These are phyloP conservation scores for Plectropomus leopardus DNA, from an alignment of 2,113 vertebrate genomes.

Conservation along the genomic window DNA sequence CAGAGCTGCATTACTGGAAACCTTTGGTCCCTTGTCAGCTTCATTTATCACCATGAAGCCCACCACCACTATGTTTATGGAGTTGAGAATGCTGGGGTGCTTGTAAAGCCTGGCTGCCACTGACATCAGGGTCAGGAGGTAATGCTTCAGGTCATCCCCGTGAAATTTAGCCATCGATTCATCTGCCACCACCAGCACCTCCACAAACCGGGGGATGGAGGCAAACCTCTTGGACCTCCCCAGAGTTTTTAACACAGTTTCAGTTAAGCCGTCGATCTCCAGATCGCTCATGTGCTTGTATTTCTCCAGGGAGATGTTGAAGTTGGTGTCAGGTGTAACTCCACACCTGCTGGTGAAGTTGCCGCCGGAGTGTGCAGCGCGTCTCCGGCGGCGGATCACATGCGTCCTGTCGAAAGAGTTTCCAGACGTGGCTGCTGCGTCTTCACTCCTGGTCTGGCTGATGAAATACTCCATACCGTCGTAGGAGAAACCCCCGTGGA, in stretches of 20 bases:
- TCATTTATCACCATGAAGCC: slow-evolving; percentile 93
- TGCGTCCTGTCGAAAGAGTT: slow-evolving; percentile 80
- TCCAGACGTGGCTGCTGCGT: slow-evolving; percentile 27
- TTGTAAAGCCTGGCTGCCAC: slow-evolving; percentile 95
- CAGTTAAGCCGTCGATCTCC: slow-evolving; percentile 51
- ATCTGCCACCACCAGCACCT: slow-evolving; percentile 97
- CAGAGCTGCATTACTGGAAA: slow-evolving; percentile 94
- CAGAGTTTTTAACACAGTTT: slow-evolving; percentile 73
- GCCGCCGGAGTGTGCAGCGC: slow-evolving; percentile 40
- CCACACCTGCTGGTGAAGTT: slow-evolving; percentile 89
- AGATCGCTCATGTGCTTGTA: slow-evolving; percentile 82
- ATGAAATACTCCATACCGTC: slow-evolving; percentile 92
- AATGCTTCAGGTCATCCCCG: slow-evolving; percentile 93
- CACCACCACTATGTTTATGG: slow-evolving; percentile 94
- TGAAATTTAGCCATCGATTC: slow-evolving; percentile 97
- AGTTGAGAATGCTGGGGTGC: slow-evolving; percentile 95
- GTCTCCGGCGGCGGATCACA: slow-evolving; percentile 87
- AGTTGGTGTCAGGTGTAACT: slow-evolving; percentile 86
- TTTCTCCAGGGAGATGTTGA: slow-evolving; percentile 87
- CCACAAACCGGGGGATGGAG: slow-evolving; percentile 93
- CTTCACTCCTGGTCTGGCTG: slow-evolving; percentile 75
- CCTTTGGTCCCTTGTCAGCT: slow-evolving; percentile 93
- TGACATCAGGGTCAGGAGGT: slow-evolving; percentile 95
- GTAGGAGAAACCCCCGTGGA: slow-evolving; percentile 92
- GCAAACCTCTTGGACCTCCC: slow-evolving; percentile 92